These are phyloP conservation scores for Mormyrus proboscirostris DNA, from an alignment of 2,797 vertebrate species.

Conservation along the genomic window DNA sequence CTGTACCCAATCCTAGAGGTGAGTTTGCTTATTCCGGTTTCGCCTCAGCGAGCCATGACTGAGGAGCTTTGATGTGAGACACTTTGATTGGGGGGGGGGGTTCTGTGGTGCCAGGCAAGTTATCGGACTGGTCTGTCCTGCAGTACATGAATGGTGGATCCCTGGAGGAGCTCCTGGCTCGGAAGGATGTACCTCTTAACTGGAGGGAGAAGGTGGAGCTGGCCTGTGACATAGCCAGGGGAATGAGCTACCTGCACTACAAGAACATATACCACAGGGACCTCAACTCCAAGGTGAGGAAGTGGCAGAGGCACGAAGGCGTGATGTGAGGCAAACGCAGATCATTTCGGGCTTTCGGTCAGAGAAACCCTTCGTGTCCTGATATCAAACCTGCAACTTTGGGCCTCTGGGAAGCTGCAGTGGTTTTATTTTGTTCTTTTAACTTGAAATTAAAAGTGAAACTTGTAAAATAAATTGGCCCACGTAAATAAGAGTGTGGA, in stretches of 20 bases:
- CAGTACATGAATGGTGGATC: slow-evolving; percentile 80
- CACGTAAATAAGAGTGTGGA: background rate
- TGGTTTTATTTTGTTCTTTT: background rate
- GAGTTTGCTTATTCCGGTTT: slow-evolving; percentile 29
- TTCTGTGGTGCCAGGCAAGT: background rate
- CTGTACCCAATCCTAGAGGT: slow-evolving; percentile 68
- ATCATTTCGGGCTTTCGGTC: background rate
- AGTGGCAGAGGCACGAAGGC: background rate
- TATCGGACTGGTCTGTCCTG: background rate
- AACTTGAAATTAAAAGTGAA: background rate
- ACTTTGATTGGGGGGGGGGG: background rate
- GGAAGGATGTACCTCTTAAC: slow-evolving; percentile 60
- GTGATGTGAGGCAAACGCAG: background rate
- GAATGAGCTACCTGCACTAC: slow-evolving; percentile 82
- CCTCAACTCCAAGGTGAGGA: slow-evolving; percentile 76
- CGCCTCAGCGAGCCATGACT: background rate
- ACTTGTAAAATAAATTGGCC: background rate
- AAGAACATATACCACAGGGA: slow-evolving; percentile 86
- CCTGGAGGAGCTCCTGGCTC: slow-evolving; percentile 75
- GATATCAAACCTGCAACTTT: background rate
- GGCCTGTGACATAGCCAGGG: slow-evolving; percentile 75
- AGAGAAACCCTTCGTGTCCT: background rate
- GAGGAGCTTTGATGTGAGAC: background rate
- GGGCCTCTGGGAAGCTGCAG: background rate
- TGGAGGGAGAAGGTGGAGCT: slow-evolving; percentile 81